These are phyloP conservation scores for Bilobella aurantiaca DNA, from an alignment of 1,140 invertebrate genomes.

Conservation along the genomic window DNA sequence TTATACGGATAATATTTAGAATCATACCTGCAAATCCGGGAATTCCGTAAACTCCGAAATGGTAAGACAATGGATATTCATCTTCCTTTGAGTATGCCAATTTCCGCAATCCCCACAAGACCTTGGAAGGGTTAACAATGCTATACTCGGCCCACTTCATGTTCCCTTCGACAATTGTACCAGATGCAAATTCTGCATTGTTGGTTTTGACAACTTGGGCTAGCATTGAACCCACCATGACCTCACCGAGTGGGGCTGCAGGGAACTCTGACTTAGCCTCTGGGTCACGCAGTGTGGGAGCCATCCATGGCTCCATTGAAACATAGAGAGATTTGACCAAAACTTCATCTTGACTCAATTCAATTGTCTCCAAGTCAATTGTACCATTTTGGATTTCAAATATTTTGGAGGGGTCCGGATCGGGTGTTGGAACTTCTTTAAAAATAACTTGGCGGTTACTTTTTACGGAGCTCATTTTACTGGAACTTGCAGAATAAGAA, in stretches of 20 bases:
- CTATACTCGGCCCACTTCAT: conserved; percentile 8
- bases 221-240: not conserved
- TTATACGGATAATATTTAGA: too few species aligned
- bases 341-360: not conserved
- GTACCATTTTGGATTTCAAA: conserved; percentile 10
- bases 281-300: not conserved
- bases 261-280: conserved; percentile 1
- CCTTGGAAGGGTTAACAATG: not conserved
- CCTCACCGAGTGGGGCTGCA: conserved; percentile 1
- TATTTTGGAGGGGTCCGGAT: not conserved
- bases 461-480: too few species aligned
- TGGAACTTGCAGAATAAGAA: too few species aligned
- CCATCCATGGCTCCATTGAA: conserved; percentile 11
- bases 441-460: conserved; percentile 11
- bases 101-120: not conserved
- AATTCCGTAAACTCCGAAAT: conserved; percentile 4
- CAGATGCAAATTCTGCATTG: not conserved
- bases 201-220: conserved; percentile 7
- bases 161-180: not conserved
- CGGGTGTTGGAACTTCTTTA: conserved; percentile 1
- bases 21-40: conserved; percentile 2
- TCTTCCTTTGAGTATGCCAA: not conserved
- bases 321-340: not conserved
- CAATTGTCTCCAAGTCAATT: not conserved
- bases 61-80: not conserved